Evolutionary conservation across 23 tunicate species (phyloP), one percentile per base, ranked within the genome.

Genomic region (Ascidia mentula): DNA sequence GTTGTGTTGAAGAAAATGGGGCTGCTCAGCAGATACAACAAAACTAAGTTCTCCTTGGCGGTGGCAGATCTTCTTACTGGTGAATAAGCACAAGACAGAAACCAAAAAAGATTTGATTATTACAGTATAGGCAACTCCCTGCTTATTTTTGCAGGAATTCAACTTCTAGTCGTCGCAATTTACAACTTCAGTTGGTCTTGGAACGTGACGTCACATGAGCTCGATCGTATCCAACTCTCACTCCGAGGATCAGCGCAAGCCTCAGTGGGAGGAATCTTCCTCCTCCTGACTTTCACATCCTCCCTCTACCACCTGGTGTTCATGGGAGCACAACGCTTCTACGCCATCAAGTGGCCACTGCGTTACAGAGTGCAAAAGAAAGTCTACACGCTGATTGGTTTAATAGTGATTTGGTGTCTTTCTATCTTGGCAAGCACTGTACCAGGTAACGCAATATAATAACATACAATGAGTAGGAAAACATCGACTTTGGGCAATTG

Each of bases 271-370:
- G 87, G 87, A 60, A 83, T 61, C 1, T 83, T 75, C 6, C 37
- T 73, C 32, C 76, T 83, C 12, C 81, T 83, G 37, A 46, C 73
- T 24, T 76, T 83, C 69, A 59, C 87, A 6, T 38, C 81, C 2
- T 83, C 87, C 7, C 39, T 83, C 7, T 83, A 83, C 39, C 87
- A 83, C 74, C 65, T 83, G n/a, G 81, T 76, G 30, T 76, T 34
- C 12, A 7, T 75, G 6, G 53, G 80, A 1, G 39, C 32, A 1
- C 87, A 83, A 36, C 59, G 75, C 36, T 35, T 83, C 28, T 75
- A 75, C 38, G 87, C 87, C 39, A 38, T 83, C 26, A 77, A 77
- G 38, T 39, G 34, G 40, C 87, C 87, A 17, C 35, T 83, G 32
- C 24, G 28, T 6, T 53, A 53, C 65, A 6, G 65, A 9, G 4